Percentiles rank a stretch among this genome's conserved stretches.
phyloP scores from a whole-genome alignment of 2,797 vertebrate genomes.

The Dromococcyx pavoninus region DNA sequence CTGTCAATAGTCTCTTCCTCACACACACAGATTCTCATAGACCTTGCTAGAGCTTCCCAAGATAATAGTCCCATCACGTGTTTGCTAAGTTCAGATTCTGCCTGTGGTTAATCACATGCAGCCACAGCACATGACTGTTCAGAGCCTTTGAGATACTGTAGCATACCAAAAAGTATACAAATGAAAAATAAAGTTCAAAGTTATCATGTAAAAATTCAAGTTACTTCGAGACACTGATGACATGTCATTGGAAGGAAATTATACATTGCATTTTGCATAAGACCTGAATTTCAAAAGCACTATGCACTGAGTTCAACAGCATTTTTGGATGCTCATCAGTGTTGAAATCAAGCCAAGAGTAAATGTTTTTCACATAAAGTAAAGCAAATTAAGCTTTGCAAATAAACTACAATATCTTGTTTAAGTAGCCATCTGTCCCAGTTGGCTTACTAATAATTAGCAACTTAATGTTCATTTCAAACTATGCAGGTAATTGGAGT shows the following conservation, averaged over 20 bases:
- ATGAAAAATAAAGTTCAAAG: background rate
- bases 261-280: background rate
- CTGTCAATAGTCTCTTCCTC: background rate
- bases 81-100: background rate
- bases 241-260: background rate
- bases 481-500: conserved; percentile 1
- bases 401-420: background rate
- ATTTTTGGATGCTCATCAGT: background rate
- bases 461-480: background rate
- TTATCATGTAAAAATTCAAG: background rate
- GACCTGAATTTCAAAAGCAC: background rate
- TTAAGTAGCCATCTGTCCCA: conserved; percentile 9
- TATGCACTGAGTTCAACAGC: background rate
- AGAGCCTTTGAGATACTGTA: background rate
- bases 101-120: background rate
- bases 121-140: background rate
- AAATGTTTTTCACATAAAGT: conserved; percentile 25
- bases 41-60: background rate
- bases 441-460: conserved; percentile 5
- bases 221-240: background rate
- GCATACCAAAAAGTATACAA: background rate
- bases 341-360: conserved; percentile 12
- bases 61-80: background rate
- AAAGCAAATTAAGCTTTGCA: conserved; percentile 27
- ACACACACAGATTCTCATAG: background rate